phyloP scores from a whole-genome alignment of 2,797 vertebrate species.

The Novumbra hubbsi region DNA sequence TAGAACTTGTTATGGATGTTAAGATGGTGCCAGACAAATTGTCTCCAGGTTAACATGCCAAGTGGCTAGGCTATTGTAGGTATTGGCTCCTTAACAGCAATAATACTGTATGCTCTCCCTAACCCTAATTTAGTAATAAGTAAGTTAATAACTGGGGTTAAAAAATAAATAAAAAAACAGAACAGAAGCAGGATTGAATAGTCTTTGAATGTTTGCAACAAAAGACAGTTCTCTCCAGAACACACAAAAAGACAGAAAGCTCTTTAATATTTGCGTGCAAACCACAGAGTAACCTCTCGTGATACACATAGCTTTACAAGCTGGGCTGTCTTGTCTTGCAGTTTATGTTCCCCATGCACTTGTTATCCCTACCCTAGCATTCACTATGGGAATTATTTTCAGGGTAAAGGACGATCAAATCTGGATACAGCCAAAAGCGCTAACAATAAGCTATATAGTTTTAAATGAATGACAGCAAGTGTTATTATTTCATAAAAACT shows the following conservation, averaged over 20 bases:
- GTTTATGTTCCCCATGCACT: background rate
- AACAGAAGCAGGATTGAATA: too few species aligned
- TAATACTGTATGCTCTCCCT: too few species aligned
- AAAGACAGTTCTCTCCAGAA: too few species aligned
- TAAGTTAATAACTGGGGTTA: too few species aligned
- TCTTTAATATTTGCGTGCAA: background rate
- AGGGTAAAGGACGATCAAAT: background rate
- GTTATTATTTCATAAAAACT: background rate
- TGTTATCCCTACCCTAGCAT: background rate
- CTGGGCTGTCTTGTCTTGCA: background rate
- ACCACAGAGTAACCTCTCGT: background rate
- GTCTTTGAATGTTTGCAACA: too few species aligned
- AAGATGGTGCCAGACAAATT: background rate
- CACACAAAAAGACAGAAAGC: too few species aligned
- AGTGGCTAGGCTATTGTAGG: background rate
- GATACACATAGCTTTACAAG: background rate
- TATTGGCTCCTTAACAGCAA: too few species aligned
- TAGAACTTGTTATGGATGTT: background rate
- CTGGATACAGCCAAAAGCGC: background rate
- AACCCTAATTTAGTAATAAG: too few species aligned
- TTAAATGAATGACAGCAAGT: background rate
- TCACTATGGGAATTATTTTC: background rate
- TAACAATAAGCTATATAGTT: background rate
- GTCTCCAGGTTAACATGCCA: background rate
- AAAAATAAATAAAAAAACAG: too few species aligned